Evolutionary conservation across 2,888 invertebrate species (phyloP).

Genomic region (Dryobota labecula): DNA sequence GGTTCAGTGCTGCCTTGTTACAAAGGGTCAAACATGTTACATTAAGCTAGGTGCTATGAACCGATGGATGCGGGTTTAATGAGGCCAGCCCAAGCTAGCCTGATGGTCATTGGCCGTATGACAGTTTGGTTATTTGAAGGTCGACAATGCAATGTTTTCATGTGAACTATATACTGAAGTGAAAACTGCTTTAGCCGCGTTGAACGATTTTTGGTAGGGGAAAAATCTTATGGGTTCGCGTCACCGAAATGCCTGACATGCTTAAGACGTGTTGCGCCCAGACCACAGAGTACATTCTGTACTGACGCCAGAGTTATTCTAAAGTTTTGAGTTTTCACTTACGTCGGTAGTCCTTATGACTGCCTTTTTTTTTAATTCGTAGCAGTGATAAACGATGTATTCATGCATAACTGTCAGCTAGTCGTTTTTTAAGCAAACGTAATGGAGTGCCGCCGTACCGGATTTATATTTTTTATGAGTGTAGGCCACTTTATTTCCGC

Average conservation of each 20-base stretch:
- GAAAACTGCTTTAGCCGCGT: no score
- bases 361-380: constrained; percentile 24
- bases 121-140: constrained; percentile 18
- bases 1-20: constrained; percentile 9
- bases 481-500: no score
- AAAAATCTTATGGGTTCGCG: no score
- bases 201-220: no score
- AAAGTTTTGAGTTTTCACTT: no score
- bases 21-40: constrained; percentile 32
- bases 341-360: no score
- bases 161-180: no score
- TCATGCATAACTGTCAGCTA: constrained; percentile 39
- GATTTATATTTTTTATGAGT: no score
- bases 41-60: constrained; percentile 2
- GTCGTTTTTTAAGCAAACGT: constrained; percentile 40
- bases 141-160: constrained; percentile 25
- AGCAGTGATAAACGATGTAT: constrained; percentile 32
- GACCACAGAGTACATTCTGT: no score
- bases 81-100: not conserved
- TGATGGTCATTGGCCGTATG: not conserved
- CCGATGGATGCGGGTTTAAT: constrained; percentile 4
- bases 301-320: no score
- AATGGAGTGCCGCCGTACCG: constrained; percentile 30
- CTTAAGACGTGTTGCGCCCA: no score
- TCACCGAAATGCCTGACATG: no score